These are phyloP conservation scores for Pogonomyrmex barbatus DNA, from an alignment of 1,140 invertebrate genomes.

Conservation along the genomic window DNA sequence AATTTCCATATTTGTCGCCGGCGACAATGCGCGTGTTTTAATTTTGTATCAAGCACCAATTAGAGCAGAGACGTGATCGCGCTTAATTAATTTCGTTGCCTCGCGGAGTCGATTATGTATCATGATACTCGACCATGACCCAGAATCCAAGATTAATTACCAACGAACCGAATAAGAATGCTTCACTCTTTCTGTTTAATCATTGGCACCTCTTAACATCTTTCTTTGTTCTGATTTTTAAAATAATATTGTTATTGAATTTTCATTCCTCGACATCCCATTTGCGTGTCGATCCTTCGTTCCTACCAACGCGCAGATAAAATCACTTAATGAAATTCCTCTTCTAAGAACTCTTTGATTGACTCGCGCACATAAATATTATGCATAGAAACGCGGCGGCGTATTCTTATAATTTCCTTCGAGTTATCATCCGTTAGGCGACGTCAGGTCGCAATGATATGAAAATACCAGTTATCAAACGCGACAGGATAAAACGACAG, in stretches of 20 bases:
- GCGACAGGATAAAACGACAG: not conserved
- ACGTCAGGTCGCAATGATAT: conserved; percentile 18
- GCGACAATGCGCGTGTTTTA: not conserved
- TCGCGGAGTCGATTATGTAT: conserved; percentile 26
- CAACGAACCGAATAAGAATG: not conserved
- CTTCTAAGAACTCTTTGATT: not conserved
- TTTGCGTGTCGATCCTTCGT: not conserved
- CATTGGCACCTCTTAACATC: not conserved
- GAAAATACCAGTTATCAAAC: conserved; percentile 30
- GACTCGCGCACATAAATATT: conserved; percentile 28
- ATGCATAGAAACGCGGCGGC: not conserved
- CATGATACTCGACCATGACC: conserved; percentile 25
- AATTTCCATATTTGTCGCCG: conserved; percentile 20
- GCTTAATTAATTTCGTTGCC: conserved; percentile 47
- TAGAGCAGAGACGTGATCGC: conserved; percentile 22
- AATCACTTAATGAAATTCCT: conserved; percentile 45
- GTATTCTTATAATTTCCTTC: conserved; percentile 46
- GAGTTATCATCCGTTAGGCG: conserved; percentile 11
- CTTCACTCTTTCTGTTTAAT: conserved; percentile 13
- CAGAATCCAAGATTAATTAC: conserved; percentile 32
- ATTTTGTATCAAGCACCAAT: conserved; percentile 14
- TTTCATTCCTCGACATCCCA: not conserved
- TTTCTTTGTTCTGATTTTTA: not conserved
- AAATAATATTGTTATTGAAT: conserved; percentile 20
- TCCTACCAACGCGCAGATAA: not conserved